These are phyloP conservation scores for Sitophilus oryzae DNA, from an alignment of 1,140 invertebrate species.

Conservation along the genomic window DNA sequence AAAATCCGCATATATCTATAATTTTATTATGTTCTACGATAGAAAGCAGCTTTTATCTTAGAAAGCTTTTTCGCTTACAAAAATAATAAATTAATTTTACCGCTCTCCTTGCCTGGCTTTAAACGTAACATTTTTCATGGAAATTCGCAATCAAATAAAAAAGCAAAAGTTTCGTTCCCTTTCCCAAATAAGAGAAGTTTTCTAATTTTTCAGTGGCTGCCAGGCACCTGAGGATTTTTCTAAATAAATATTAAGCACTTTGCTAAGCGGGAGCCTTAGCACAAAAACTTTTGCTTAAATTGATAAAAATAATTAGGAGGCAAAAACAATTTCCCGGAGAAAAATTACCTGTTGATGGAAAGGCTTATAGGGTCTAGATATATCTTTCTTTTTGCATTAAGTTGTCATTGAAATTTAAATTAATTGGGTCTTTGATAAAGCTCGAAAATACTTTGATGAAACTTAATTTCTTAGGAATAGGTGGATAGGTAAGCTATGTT, in stretches of 20 bases:
- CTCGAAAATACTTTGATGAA: too few species aligned
- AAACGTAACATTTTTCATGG: slow-evolving; percentile 14
- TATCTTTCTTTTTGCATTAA: too few species aligned
- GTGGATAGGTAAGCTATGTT: too few species aligned
- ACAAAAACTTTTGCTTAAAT: slow-evolving; percentile 2
- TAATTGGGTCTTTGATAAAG: too few species aligned
- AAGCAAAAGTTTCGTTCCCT: neutral
- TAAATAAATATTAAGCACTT: slow-evolving; percentile 19
- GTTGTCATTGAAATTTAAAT: too few species aligned
- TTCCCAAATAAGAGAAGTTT: slow-evolving; percentile 14
- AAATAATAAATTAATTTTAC: neutral
- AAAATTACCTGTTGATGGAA: neutral
- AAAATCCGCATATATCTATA: too few species aligned
- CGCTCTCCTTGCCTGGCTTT: neutral
- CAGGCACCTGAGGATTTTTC: slow-evolving; percentile 16
- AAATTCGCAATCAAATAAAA: slow-evolving; percentile 22
- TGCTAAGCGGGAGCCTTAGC: neutral
- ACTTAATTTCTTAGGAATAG: too few species aligned
- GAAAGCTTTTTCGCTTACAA: too few species aligned
- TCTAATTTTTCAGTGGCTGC: slow-evolving; percentile 15
- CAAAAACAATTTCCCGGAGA: neutral
- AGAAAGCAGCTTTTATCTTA: too few species aligned
- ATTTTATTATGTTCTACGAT: too few species aligned
- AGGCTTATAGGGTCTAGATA: too few species aligned
- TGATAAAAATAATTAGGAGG: neutral